Evolutionary conservation across 2,888 invertebrate species (phyloP).

Genomic region (Acrocyrtus sp.): DNA sequence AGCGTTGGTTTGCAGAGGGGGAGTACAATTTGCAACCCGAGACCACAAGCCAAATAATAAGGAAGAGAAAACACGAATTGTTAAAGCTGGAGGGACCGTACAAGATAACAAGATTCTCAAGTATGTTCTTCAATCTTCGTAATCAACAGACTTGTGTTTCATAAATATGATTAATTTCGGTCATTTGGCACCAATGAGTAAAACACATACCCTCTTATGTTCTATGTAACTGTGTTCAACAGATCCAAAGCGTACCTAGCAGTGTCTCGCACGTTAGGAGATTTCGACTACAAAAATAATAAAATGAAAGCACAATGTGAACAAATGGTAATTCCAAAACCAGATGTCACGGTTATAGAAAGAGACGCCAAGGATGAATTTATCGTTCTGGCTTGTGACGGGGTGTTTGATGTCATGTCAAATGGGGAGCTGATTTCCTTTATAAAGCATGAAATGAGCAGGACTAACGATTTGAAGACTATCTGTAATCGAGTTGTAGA

Average conservation of each 20-base stretch:
- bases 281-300: constrained; percentile 31
- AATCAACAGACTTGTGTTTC: too few relatives aligned
- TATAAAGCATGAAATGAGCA: constrained; percentile 17
- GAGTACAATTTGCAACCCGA: constrained; percentile 68
- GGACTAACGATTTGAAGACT: constrained; percentile 3
- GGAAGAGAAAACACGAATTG: constrained; percentile 22
- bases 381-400: constrained; percentile 37
- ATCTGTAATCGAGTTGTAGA: constrained; percentile 30
- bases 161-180: too few relatives aligned
- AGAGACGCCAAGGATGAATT: constrained; percentile 22
- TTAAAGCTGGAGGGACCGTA: constrained; percentile 27
- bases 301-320: neutral
- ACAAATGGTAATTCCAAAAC: constrained; percentile 39
- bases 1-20: constrained; percentile 69
- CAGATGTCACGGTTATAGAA: constrained; percentile 28
- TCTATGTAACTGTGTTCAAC: too few relatives aligned
- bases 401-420: constrained; percentile 35
- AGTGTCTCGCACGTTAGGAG: constrained; percentile 35
- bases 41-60: constrained; percentile 69
- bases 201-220: too few relatives aligned
- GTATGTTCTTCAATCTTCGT: too few relatives aligned
- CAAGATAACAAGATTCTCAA: constrained; percentile 1
- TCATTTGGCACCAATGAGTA: too few relatives aligned
- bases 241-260: constrained; percentile 22
- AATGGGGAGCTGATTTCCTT: constrained; percentile 21